Evolutionary conservation across 2,113 vertebrate species (phyloP).

Genomic region (Syngnathoides biaculeatus): DNA sequence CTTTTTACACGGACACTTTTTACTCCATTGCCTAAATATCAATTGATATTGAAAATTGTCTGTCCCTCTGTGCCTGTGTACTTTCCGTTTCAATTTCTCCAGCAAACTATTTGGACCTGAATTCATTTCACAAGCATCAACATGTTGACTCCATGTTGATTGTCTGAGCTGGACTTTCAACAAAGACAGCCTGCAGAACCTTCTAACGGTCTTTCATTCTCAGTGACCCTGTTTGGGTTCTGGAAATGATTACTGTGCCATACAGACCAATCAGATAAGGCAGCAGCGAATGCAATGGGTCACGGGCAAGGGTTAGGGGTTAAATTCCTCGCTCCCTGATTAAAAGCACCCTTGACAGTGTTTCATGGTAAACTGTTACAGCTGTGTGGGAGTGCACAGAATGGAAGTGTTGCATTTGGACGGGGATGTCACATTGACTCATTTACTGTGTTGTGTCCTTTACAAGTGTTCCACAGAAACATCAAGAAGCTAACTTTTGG

Average conservation of each 20-base stretch:
- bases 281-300: conserved; percentile 52
- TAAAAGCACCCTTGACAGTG: conserved; percentile 58
- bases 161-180: background rate
- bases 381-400: conserved; percentile 36
- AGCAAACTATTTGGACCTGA: background rate
- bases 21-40: background rate
- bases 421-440: conserved; percentile 27
- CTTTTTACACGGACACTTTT: background rate
- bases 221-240: conserved; percentile 37
- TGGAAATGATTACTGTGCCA: conserved; percentile 71
- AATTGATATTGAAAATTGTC: no score
- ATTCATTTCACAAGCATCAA: background rate
- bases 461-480: background rate
- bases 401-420: background rate
- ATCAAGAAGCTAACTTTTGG: background rate
- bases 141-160: background rate
- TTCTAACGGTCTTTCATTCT: conserved; percentile 13
- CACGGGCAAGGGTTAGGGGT: conserved; percentile 59
- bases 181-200: conserved; percentile 20
- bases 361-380: conserved; percentile 55
- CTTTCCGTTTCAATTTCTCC: background rate
- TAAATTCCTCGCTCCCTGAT: conserved; percentile 64
- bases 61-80: background rate
- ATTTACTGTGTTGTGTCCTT: background rate
- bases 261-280: conserved; percentile 72